Evolutionary conservation across 1,140 invertebrate genomes (phyloP), one percentile per base, ranked within the genome.

Genomic region (Calliphora vicina): DNA sequence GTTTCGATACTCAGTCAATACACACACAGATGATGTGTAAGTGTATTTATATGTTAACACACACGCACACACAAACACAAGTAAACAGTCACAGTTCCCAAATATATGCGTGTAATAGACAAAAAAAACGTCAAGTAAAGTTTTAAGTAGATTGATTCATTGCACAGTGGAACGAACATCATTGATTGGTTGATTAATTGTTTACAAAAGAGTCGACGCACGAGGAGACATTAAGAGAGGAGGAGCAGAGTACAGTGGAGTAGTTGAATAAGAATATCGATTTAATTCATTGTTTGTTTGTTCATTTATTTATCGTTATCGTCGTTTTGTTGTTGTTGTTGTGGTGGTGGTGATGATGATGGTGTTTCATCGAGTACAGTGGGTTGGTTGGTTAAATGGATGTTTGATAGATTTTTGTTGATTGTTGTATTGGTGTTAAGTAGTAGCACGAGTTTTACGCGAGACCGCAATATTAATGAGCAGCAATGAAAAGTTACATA

Each of bases 121-220:
- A 35, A 35, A 35, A 29, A 35, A 35, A n/a, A 42, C 23, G 35
- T 78, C 42, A 17, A 43, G 25, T 29, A 5, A 23, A 1, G 27
- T 27, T 35, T 35, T 35, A 35, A 35, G 17, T 76, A 43, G 25
- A 45, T 42, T 50, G 83, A 20, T 81, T 80, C 82, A 80, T 67
- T 67, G 9, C 61, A 57, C n/a, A 57, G 15, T 57, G n/a, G n/a
- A n/a, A n/a, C n/a, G 50, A 57, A 57, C n/a, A n/a, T 12, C 61
- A 67, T 67, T 67, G 9, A 67, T 67, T 67, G 61, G 61, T 67
- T 67, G 61, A 67, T 67, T 67, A 67, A 67, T 67, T 67, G 61
- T 71, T 81, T 61, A 43, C 26, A 57, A 73, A 67, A 67, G n/a
- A n/a, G 12, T 17, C 45, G 17, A 12, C 43, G 17, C 50, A 17